A percentile compares a stretch with the other conserved stretches of the same genome.
Evolutionary conservation across 2,113 vertebrate species (phyloP).

Genomic region (Amphiprion percula): DNA sequence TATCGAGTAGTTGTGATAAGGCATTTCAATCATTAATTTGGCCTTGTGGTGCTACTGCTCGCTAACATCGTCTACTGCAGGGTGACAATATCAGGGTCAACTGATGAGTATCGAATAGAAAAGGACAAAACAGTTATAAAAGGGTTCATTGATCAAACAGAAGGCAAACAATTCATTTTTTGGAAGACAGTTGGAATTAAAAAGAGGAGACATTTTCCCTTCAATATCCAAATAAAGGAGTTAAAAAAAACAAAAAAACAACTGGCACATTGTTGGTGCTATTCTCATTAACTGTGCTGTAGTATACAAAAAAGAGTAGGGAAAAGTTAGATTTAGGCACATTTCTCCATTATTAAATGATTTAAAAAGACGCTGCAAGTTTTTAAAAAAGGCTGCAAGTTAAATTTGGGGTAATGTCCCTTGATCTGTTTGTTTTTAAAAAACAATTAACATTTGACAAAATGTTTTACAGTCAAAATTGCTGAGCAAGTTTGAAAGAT

Average conservation of each 20-base stretch:
- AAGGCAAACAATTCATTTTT: conserved; percentile 39
- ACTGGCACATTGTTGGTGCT: conserved; percentile 64
- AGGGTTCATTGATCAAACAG: conserved; percentile 28
- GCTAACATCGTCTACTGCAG: neutral
- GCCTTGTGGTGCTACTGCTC: conserved; percentile 50
- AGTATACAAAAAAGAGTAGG: conserved; percentile 54
- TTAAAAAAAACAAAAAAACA: conserved; percentile 49
- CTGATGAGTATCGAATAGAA: neutral
- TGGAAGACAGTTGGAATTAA: conserved; percentile 65
- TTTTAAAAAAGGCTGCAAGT: conserved; percentile 18
- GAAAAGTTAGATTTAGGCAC: conserved; percentile 69
- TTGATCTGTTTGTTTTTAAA: conserved; percentile 28
- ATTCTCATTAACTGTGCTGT: conserved; percentile 58
- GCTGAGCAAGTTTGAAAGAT: conserved; percentile 1
- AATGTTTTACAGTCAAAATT: conserved; percentile 39
- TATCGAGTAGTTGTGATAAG: conserved; percentile 47
- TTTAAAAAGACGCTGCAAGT: conserved; percentile 2
- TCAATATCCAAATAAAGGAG: conserved; percentile 70
- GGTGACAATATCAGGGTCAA: neutral
- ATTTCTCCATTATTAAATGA: conserved; percentile 41
- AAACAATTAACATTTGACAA: conserved; percentile 52
- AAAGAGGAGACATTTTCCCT: conserved; percentile 77
- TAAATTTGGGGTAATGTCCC: conserved; percentile 29
- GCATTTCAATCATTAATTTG: conserved; percentile 57
- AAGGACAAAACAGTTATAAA: conserved; percentile 21